phyloP scores from a whole-genome alignment of 2,888 invertebrate species.

The Campoplex nolae region DNA sequence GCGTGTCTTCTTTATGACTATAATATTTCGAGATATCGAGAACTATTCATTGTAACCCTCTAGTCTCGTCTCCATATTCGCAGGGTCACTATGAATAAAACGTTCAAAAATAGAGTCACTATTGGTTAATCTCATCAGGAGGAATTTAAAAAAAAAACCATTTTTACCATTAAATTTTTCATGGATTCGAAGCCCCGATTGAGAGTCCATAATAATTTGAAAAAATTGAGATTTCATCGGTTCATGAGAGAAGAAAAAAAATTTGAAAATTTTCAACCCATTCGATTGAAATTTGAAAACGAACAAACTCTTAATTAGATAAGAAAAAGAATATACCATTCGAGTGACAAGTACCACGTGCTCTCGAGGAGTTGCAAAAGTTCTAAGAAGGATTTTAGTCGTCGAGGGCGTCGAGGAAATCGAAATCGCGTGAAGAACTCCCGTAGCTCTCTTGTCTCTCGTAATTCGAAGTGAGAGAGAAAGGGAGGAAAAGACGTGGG shows the following conservation, averaged over 20 bases:
- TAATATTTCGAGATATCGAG: conserved; percentile 29
- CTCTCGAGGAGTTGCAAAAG: not conserved
- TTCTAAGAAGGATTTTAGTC: not conserved
- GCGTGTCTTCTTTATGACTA: conserved; percentile 48
- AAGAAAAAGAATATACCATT: not conserved
- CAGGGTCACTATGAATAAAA: conserved; percentile 23
- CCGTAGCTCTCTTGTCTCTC: not conserved
- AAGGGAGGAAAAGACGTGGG: not conserved
- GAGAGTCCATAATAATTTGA: not conserved
- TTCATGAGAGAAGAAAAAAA: not conserved
- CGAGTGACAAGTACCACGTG: conserved; percentile 7
- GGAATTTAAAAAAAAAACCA: not conserved
- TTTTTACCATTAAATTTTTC: not conserved
- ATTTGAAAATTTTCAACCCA: not conserved
- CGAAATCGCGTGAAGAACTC: conserved; percentile 29
- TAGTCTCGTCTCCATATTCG: not conserved
- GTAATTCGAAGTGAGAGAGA: conserved; percentile 4
- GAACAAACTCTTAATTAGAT: not conserved
- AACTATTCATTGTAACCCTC: conserved; percentile 24
- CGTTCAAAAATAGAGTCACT: not conserved
- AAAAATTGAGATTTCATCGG: not conserved
- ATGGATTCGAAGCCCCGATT: not conserved
- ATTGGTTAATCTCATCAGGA: not conserved
- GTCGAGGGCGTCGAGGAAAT: not conserved
- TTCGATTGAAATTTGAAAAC: not conserved